Conservation (phyloP, 2,888 invertebrate genomes). For the Acronicta alni region DNA sequence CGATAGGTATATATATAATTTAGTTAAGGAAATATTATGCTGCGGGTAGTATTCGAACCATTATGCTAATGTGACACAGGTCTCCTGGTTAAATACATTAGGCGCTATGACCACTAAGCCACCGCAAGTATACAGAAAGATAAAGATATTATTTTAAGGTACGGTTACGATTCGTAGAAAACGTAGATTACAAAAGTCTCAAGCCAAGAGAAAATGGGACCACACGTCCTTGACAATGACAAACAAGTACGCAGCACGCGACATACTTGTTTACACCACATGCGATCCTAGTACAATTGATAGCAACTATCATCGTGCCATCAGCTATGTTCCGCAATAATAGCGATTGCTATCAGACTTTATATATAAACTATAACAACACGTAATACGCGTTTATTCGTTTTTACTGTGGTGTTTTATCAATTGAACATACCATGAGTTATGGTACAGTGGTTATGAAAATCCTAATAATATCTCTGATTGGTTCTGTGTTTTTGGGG, state of each 20-base stretch:
- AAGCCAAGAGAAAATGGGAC: too few species aligned
- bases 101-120: too few species aligned
- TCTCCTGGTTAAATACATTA: too few species aligned
- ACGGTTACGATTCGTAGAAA: too few species aligned
- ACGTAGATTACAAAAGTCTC: too few species aligned
- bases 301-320: constrained; percentile 41
- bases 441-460: constrained; percentile 35
- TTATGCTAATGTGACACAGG: too few species aligned
- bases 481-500: constrained; percentile 27
- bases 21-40: too few species aligned
- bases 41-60: too few species aligned
- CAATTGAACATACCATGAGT: constrained; percentile 35
- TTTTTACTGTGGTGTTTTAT: constrained; percentile 22
- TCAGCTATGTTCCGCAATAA: constrained; percentile 50
- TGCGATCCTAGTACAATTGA: constrained; percentile 46
- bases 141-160: too few species aligned
- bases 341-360: constrained; percentile 64
- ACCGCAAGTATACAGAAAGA: too few species aligned
- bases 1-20: too few species aligned
- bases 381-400: constrained; percentile 33
- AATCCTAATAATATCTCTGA: constrained; percentile 31
- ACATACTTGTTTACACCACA: constrained; percentile 45
- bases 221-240: constrained; percentile 40
- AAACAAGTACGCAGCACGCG: constrained; percentile 39
- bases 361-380: constrained; percentile 61